Conservation (phyloP, 2,797 vertebrate genomes). For the Chanos chanos region DNA sequence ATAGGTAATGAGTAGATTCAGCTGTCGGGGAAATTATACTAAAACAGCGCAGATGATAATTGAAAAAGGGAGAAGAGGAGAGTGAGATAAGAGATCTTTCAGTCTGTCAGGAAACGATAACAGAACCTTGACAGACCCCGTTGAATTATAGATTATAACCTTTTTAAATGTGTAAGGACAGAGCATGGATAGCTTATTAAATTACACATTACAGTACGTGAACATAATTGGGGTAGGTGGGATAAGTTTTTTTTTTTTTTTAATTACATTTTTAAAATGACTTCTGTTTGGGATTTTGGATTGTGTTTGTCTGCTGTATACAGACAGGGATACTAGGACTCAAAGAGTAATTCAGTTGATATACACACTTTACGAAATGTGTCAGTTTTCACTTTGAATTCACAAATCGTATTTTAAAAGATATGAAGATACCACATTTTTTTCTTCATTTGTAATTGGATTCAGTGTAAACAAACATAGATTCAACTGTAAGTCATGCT, state of each 20-base stretch:
- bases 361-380: too few relatives aligned
- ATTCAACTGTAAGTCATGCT: too few relatives aligned
- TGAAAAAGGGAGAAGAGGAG: slow-evolving; percentile 25
- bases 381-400: too few relatives aligned
- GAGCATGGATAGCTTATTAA: slow-evolving; percentile 72
- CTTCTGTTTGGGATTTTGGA: slow-evolving; percentile 1
- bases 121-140: slow-evolving; percentile 63
- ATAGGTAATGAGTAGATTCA: slow-evolving; percentile 33
- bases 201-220: slow-evolving; percentile 71
- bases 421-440: too few relatives aligned
- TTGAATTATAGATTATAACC: slow-evolving; percentile 74
- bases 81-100: slow-evolving; percentile 59
- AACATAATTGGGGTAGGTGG: slow-evolving; percentile 62
- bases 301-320: too few relatives aligned
- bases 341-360: too few relatives aligned
- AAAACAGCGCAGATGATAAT: slow-evolving; percentile 27
- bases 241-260: slow-evolving; percentile 43
- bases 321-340: too few relatives aligned
- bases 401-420: too few relatives aligned
- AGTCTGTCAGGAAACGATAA: slow-evolving; percentile 65
- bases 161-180: slow-evolving; percentile 71
- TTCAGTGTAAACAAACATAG: too few relatives aligned
- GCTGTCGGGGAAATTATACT: slow-evolving; percentile 32
- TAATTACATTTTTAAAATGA: slow-evolving; percentile 4
- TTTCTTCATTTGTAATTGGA: too few relatives aligned